Conservation (phyloP, 2,888 invertebrate species). For the Drosophila macrospina region DNA sequence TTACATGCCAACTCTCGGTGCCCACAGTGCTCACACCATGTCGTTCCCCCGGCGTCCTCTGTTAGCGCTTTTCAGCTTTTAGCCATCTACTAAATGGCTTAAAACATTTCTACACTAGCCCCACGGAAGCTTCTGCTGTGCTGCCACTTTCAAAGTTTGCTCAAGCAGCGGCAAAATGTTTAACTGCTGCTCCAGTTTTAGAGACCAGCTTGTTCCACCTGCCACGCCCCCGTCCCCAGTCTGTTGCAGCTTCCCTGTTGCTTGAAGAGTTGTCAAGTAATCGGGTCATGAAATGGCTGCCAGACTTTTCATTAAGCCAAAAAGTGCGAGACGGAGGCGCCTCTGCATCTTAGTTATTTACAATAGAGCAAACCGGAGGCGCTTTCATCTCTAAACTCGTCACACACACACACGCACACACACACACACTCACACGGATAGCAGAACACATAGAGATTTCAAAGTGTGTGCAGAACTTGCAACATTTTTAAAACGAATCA, state of each 20-base stretch:
- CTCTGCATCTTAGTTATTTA: conserved; percentile 31
- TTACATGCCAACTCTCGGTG: conserved; percentile 22
- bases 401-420: background rate
- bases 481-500: background rate
- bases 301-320: conserved; percentile 58
- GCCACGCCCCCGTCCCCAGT: background rate
- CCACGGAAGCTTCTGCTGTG: conserved; percentile 41
- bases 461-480: background rate
- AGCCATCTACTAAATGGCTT: conserved; percentile 65
- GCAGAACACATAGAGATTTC: background rate
- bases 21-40: background rate
- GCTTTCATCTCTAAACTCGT: conserved; percentile 28
- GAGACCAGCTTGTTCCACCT: conserved; percentile 2
- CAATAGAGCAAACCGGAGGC: conserved; percentile 29
- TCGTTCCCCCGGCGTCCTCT: background rate
- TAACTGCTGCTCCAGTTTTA: conserved; percentile 56
- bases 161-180: conserved; percentile 36
- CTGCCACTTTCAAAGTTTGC: conserved; percentile 40
- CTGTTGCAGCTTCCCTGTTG: conserved; percentile 7
- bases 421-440: background rate
- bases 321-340: conserved; percentile 28
- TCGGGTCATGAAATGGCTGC: conserved; percentile 74
- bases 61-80: conserved; percentile 36
- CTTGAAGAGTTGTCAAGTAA: conserved; percentile 63
- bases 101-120: conserved; percentile 45